phyloP scores from a whole-genome alignment of 2,888 invertebrate species.

The Oligia strigilis region DNA sequence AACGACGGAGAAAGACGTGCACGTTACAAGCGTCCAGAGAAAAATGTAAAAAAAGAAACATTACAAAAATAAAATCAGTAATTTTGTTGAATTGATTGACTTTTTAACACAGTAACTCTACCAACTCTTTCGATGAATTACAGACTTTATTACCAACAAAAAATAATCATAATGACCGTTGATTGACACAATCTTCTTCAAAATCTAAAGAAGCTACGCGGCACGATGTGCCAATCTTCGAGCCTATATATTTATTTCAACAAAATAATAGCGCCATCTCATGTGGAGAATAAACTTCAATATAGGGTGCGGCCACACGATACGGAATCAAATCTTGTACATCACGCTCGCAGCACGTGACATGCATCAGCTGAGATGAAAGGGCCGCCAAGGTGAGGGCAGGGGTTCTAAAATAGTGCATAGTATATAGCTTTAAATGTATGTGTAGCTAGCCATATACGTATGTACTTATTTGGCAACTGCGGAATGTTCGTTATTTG shows the following conservation, averaged over 20 bases:
- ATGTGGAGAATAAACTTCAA: constrained; percentile 21
- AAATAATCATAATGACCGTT: not conserved
- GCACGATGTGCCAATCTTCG: constrained; percentile 17
- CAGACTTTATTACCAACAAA: not conserved
- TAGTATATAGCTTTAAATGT: constrained; percentile 42
- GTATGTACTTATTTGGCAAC: constrained; percentile 31
- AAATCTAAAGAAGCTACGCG: constrained; percentile 13
- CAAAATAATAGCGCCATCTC: constrained; percentile 23
- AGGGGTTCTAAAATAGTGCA: constrained; percentile 30
- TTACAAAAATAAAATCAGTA: not conserved
- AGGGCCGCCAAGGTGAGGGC: constrained; percentile 51
- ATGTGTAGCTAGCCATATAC: constrained; percentile 14
- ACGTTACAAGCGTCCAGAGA: too few relatives aligned
- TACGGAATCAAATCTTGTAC: constrained; percentile 37
- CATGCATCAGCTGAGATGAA: constrained; percentile 51
- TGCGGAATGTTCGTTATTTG: constrained; percentile 21
- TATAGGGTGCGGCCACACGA: constrained; percentile 44
- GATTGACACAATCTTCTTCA: constrained; percentile 5
- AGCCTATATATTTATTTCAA: constrained; percentile 5
- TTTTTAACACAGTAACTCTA: not conserved
- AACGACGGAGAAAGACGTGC: not conserved
- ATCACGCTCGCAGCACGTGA: constrained; percentile 43
- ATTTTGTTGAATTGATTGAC: not conserved
- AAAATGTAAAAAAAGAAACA: not conserved
- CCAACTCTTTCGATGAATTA: not conserved